These are phyloP conservation scores for Panulirus ornatus DNA, from an alignment of 1,140 invertebrate genomes.

Conservation along the genomic window DNA sequence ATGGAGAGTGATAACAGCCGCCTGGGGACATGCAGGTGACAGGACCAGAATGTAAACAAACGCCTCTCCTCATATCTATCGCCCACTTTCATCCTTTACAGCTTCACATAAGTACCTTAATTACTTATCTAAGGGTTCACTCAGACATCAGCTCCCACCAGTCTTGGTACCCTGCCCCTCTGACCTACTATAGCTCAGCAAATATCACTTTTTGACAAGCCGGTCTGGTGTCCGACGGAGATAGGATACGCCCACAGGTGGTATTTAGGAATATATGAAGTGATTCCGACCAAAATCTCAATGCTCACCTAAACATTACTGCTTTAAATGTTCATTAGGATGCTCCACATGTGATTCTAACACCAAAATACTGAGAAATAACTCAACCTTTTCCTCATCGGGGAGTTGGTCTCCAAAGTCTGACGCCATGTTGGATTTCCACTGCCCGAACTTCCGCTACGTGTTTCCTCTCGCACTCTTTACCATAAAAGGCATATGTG, in stretches of 20 bases:
- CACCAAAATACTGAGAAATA: slow-evolving; percentile 6
- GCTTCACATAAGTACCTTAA: no score
- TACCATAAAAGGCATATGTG: not conserved
- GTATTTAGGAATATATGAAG: not conserved
- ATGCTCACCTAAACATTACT: not conserved
- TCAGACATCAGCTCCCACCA: not conserved
- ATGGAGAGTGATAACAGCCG: no score
- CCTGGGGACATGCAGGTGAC: not conserved
- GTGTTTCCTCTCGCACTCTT: slow-evolving; percentile 25
- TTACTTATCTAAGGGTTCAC: no score
- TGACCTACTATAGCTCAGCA: not conserved
- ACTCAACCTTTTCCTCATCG: slow-evolving; percentile 73
- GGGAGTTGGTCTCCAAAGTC: slow-evolving; percentile 73
- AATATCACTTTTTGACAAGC: slow-evolving; percentile 56
- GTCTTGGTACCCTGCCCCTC: not conserved
- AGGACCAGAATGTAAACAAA: slow-evolving; percentile 19
- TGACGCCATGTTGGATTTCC: slow-evolving; percentile 71
- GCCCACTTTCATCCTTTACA: not conserved
- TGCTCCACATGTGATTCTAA: not conserved
- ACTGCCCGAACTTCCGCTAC: slow-evolving; percentile 41
- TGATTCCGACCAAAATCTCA: not conserved
- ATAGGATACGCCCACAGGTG: slow-evolving; percentile 64
- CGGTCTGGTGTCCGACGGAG: slow-evolving; percentile 18
- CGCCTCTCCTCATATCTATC: not conserved
- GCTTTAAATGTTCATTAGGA: not conserved